Conservation (phyloP, 2,113 vertebrate genomes). For the Centropus unirufus region DNA sequence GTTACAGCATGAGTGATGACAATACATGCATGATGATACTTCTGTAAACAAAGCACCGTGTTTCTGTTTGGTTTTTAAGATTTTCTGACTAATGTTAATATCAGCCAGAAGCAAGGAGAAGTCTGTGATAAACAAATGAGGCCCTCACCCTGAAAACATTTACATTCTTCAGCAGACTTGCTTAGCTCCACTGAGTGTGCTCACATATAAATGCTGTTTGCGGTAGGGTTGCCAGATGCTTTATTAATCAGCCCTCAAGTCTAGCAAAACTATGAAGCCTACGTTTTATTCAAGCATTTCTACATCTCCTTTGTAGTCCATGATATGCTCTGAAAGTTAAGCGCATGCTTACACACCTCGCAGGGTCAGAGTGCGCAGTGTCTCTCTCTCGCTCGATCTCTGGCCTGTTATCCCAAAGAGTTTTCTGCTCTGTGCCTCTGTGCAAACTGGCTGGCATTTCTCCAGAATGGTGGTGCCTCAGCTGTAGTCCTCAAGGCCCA, state of each 20-base stretch:
- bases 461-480: fast-evolving
- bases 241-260: background rate
- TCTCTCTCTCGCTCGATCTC: fast-evolving
- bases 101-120: background rate
- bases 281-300: background rate
- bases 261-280: background rate
- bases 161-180: background rate
- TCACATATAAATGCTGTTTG: background rate
- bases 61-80: background rate
- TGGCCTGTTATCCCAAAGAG: background rate
- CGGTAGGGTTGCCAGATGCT: background rate
- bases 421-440: fast-evolving
- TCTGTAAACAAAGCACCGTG: background rate
- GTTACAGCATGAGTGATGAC: background rate
- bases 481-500: too few relatives aligned
- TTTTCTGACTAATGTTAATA: background rate
- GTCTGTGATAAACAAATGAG: background rate
- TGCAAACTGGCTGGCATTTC: fast-evolving
- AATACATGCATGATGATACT: background rate
- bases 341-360: fast-evolving
- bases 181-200: background rate
- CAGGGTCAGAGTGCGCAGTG: fast-evolving
- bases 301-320: background rate
- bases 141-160: background rate
- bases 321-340: background rate